Evolutionary conservation across 2,888 invertebrate species (phyloP), one percentile per base, ranked within the genome.

Genomic region (Diaprepes abbreviatus): DNA sequence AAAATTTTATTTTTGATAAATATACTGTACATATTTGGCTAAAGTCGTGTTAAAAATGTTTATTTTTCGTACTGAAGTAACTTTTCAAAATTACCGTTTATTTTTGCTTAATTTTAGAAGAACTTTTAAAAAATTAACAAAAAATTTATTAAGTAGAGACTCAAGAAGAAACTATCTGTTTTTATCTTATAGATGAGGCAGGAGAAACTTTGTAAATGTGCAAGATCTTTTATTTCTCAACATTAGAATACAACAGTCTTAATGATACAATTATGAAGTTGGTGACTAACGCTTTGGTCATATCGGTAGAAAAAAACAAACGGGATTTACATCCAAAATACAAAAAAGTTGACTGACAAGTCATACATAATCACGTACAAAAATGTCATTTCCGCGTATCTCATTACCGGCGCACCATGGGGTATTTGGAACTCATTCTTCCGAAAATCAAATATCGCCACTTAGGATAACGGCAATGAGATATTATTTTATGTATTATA

Each of bases 211-310:
- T 9, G 12, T 7, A 17, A 50, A 24, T 50, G 7, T 50, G 50
- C 24, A 50, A 50, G 24, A 21, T 50, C 17, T 50, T 50, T 50
- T 50, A 50, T 50, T 48, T 50, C 10, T 21, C 50, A 50, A 50
- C 24, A 3, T 21, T 50, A 21, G 50, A 24, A 21, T 50, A 21
- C n/a, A 50, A 24, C 24, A 19, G 24, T 5, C 7, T 21, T 17
- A 50, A 50, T 17, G 50, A 50, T 19, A 50, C 50, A n/a, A 50
- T 50, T 50, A 14, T 50, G 24, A 50, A 50, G 24, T n/a, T 50
- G 21, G 24, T 21, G 9, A 19, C 21, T 19, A 50, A 14, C 24
- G 7, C 12, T 21, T 50, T n/a, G 2, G 21, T 7, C 9, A 21
- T 50, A 21, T n/a, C 21, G 3, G 50, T 50, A 21, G 21, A 9